A percentile compares a stretch with the other conserved stretches of the same genome.
phyloP scores from a whole-genome alignment of 2,113 vertebrate genomes.

The Murina feae region DNA sequence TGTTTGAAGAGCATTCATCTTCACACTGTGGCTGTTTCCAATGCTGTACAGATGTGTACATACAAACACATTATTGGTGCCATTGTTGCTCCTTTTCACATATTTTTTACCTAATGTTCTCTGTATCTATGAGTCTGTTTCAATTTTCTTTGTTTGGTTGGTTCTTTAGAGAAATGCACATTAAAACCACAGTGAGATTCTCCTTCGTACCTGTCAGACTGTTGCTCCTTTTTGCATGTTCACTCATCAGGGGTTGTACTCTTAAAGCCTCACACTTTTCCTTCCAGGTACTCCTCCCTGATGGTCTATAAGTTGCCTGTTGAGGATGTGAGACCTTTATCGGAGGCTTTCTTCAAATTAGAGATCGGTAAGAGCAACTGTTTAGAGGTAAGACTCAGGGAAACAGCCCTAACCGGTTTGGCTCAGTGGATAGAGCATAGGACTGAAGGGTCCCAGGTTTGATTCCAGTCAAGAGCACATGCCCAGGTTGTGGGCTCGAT shows the following conservation, averaged over 20 bases:
- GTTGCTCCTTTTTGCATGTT: neutral
- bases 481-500: no score
- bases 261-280: neutral
- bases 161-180: neutral
- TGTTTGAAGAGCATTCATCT: neutral
- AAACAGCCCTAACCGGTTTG: neutral
- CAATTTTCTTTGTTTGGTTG: neutral
- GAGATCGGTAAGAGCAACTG: conserved; percentile 85
- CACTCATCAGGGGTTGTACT: fast-evolving
- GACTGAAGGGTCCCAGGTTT: no score
- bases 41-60: fast-evolving
- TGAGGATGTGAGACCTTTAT: conserved; percentile 87
- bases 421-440: no score
- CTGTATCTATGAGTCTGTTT: neutral
- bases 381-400: neutral
- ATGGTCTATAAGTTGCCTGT: conserved; percentile 90
- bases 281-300: conserved; percentile 55
- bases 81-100: neutral
- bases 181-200: neutral
- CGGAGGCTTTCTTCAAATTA: conserved; percentile 86
- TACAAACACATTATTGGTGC: neutral
- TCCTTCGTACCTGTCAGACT: neutral
- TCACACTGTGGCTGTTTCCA: neutral
- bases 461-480: no score
- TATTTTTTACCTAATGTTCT: neutral